Conservation (phyloP, 2,888 invertebrate species). For the Drosophila anomelani region DNA sequence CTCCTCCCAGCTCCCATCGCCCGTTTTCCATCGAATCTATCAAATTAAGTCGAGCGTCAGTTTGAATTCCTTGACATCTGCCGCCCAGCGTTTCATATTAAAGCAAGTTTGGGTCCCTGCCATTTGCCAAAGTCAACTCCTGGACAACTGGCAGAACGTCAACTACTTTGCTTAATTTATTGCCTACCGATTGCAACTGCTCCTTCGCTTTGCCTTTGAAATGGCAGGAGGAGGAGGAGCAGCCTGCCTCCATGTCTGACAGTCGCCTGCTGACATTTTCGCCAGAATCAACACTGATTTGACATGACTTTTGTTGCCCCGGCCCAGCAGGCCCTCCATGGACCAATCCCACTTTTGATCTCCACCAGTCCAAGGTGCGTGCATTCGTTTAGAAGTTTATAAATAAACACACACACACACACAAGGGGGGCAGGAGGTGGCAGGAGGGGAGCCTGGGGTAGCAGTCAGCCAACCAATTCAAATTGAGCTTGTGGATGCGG, state of each 20-base stretch:
- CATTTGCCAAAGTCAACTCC: constrained; percentile 66
- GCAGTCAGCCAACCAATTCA: constrained; percentile 20
- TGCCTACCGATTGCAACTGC: constrained; percentile 73
- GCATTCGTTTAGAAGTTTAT: constrained; percentile 80
- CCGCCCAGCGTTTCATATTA: constrained; percentile 1
- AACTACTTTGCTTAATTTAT: constrained; percentile 77
- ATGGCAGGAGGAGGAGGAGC: constrained; percentile 23
- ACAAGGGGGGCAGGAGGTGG: background rate
- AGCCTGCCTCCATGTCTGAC: constrained; percentile 18
- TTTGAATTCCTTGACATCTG: constrained; percentile 61
- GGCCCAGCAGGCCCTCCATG: constrained; percentile 54
- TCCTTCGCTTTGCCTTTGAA: constrained; percentile 29
- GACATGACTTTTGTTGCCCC: constrained; percentile 76
- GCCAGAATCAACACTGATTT: constrained; percentile 80
- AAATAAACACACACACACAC: constrained; percentile 60
- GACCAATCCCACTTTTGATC: constrained; percentile 53
- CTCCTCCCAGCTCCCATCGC: constrained; percentile 45
- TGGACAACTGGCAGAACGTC: constrained; percentile 60
- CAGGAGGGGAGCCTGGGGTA: background rate
- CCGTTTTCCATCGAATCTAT: constrained; percentile 76
- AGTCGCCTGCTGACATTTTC: constrained; percentile 76
- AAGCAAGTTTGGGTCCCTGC: constrained; percentile 1
- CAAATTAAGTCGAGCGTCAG: constrained; percentile 79
- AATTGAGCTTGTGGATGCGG: constrained; percentile 14
- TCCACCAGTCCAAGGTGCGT: constrained; percentile 64